Conservation (phyloP, 2,797 vertebrate genomes). For the Coregonus sp. region DNA sequence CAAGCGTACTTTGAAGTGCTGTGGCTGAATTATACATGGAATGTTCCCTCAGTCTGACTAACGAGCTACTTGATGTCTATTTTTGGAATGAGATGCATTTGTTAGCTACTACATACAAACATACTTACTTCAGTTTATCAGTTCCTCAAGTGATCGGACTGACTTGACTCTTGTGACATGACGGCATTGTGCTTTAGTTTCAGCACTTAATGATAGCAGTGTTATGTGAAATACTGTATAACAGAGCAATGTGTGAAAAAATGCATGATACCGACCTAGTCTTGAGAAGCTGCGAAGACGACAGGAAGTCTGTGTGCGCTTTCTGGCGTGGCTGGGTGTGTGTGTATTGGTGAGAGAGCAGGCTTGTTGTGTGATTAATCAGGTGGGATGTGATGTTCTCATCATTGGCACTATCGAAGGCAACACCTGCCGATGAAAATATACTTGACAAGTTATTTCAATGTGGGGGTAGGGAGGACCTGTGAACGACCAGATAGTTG, state of each 20-base stretch:
- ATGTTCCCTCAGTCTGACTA: slow-evolving; percentile 3
- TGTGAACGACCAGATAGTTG: neutral
- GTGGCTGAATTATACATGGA: slow-evolving; percentile 13
- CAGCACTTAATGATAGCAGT: neutral
- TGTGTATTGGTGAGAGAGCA: slow-evolving; percentile 6
- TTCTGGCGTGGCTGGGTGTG: too few species aligned
- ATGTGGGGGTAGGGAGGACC: neutral
- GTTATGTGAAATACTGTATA: neutral
- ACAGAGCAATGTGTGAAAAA: neutral
- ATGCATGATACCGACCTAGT: slow-evolving; percentile 1
- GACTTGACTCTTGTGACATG: too few species aligned
- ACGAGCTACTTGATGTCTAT: slow-evolving; percentile 3
- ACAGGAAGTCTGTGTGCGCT: slow-evolving; percentile 33
- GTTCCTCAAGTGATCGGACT: too few species aligned
- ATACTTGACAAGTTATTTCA: neutral
- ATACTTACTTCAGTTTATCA: neutral
- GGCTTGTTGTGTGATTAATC: neutral
- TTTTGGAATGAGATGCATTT: neutral
- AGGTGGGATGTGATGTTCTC: neutral
- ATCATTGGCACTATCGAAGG: slow-evolving; percentile 1
- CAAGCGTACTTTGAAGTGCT: slow-evolving; percentile 10
- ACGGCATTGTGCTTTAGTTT: too few species aligned
- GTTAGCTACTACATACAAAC: neutral
- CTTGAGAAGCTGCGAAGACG: slow-evolving; percentile 24
- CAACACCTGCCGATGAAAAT: neutral